Conservation (phyloP, 2,113 vertebrate genomes). For the Melanerpes formicivorus region DNA sequence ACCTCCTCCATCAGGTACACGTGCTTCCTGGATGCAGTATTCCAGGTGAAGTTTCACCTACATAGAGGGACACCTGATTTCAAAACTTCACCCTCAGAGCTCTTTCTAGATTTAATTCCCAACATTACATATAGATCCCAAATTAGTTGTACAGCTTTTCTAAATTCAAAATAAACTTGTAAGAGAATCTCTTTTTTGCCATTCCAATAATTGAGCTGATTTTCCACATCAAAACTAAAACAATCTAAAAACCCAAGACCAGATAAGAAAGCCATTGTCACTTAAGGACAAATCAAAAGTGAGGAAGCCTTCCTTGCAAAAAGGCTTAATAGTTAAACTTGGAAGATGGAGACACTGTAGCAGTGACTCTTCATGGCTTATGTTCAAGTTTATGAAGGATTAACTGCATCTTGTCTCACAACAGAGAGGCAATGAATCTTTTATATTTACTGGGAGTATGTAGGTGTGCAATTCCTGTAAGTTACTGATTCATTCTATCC, state of each 20-base stretch:
- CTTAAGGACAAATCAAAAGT: not conserved
- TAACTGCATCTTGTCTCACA: not conserved
- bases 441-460: not conserved
- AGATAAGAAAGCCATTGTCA: not conserved
- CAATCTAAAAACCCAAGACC: not conserved
- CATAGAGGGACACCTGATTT: fast-evolving
- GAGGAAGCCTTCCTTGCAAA: not conserved
- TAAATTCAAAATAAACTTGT: not conserved
- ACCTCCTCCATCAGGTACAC: too few relatives aligned
- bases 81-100: not conserved
- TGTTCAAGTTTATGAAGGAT: not conserved
- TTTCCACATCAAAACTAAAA: not conserved
- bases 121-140: not conserved
- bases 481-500: not conserved
- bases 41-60: not conserved
- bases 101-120: not conserved
- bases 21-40: too few relatives aligned
- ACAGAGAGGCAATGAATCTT: not conserved
- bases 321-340: not conserved
- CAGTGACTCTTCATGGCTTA: not conserved
- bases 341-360: not conserved
- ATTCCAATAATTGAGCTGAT: not conserved
- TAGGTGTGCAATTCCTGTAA: not conserved
- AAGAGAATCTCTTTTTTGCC: not conserved
- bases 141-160: not conserved